These are phyloP conservation scores for Aurelia aurita DNA, from an alignment of 30 jellyfish, hydroid and myxozoan genomes.

Conservation along the genomic window DNA sequence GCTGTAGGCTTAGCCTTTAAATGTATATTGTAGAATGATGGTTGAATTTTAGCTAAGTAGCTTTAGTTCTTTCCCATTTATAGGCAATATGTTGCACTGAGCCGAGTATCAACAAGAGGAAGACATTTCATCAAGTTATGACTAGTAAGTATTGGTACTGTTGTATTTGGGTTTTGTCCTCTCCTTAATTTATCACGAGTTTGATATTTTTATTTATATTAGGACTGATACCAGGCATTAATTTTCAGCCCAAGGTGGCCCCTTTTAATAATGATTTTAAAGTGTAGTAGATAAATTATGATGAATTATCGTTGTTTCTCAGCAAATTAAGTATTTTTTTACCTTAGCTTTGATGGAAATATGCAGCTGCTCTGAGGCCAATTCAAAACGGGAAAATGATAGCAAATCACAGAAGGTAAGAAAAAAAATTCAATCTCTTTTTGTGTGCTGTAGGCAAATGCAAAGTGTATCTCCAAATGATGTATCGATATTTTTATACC, in stretches of 20 bases:
- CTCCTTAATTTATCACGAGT: neutral
- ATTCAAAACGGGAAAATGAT: neutral
- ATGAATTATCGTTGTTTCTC: neutral
- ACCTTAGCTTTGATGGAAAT: constrained; percentile 27
- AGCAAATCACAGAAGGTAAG: constrained; percentile 26
- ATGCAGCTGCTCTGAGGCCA: constrained; percentile 4
- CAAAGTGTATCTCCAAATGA: too few species aligned
- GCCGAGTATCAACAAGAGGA: constrained; percentile 69
- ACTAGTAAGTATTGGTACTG: constrained; percentile 43
- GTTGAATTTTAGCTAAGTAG: too few species aligned
- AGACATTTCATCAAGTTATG: constrained; percentile 67
- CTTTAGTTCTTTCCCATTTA: neutral
- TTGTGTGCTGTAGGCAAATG: too few species aligned
- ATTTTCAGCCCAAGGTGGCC: too few species aligned
- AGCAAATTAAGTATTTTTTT: neutral
- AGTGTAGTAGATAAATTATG: too few species aligned
- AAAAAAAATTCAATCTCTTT: too few species aligned
- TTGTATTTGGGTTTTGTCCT: neutral
- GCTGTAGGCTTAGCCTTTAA: too few species aligned
- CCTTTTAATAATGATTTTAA: too few species aligned
- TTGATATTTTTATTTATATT: neutral
- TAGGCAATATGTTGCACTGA: constrained; percentile 90
- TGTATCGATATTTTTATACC: too few species aligned
- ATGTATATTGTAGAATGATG: too few species aligned
- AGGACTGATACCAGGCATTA: too few species aligned